Base-by-base conservation (phyloP, 2,888 invertebrate genomes). In the Tachina grossa region DNA sequence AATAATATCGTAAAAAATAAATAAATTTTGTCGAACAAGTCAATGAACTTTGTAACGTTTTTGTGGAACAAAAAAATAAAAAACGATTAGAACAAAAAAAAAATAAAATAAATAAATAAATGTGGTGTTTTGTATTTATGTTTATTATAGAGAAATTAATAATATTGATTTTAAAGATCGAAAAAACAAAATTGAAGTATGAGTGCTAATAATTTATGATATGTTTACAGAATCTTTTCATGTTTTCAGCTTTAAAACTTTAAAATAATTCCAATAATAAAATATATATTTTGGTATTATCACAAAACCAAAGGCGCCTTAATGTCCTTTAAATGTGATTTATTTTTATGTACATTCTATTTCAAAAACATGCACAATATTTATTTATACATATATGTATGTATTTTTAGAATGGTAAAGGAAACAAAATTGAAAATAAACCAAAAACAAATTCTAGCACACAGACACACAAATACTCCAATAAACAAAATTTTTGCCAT, bases 281-380 rank as follows among this genome's bases (percentile, higher is more conserved):
- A 63, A 63, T 45, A 47, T 22, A 68, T 55, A 55, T 59, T 45
- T 55, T 57, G 6, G 14, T 31, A 41, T 59, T 83, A 88, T 88
- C 88, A 72, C 88, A 88, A 89, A 90, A 89, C 89, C 89, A 19
- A 89, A 90, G 91, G 91, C 91, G 91, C 91, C 91, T 90, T 90
- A 90, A 90, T 90, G 91, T 91, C 91, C 91, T 91, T 79, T 75
- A 89, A 89, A 90, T 90, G 90, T 91, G 91, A 91, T 91, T 91
- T 91, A 91, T 91, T 90, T 90, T 75, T 80, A 71, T 84, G 80
- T 71, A 66, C 51, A 76, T 76, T 77, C 72, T 81, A 53, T 81
- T 81, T 72, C 76, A 84, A 78, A 77, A 76, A 57, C 69, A 74
- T 74, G 51, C 74, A 76, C 57, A 55, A 71, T 76, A 76, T 84